Conservation (phyloP, 1,140 invertebrate genomes). For the Drosophila aff. region DNA sequence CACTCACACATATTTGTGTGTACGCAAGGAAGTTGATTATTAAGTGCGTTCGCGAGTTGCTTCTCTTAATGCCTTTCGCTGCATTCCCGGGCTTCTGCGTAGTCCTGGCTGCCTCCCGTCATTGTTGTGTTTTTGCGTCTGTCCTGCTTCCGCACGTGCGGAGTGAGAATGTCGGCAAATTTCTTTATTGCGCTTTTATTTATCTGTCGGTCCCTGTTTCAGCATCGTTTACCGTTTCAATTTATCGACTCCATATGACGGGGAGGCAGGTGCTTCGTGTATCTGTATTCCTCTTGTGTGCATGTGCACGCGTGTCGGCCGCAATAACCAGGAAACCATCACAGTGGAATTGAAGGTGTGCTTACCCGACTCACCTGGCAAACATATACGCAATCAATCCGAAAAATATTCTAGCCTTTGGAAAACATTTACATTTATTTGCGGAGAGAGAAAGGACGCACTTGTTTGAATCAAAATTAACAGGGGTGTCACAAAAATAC, state of each 20-base stretch:
- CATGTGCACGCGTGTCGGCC: neutral
- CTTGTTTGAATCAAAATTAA: neutral
- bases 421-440: neutral
- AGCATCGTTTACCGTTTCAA: slow-evolving; percentile 65
- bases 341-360: neutral
- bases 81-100: slow-evolving; percentile 40
- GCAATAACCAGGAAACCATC: slow-evolving; percentile 6
- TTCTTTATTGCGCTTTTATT: slow-evolving; percentile 78
- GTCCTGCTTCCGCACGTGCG: slow-evolving; percentile 32
- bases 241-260: slow-evolving; percentile 55
- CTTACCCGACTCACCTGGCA: neutral
- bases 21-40: slow-evolving; percentile 69
- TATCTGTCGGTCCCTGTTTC: slow-evolving; percentile 60
- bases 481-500: neutral
- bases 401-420: neutral
- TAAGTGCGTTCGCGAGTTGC: slow-evolving; percentile 51
- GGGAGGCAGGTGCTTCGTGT: slow-evolving; percentile 1
- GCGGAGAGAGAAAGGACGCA: neutral
- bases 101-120: slow-evolving; percentile 20
- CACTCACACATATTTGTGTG: slow-evolving; percentile 35
- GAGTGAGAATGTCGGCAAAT: slow-evolving; percentile 52
- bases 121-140: slow-evolving; percentile 34
- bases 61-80: slow-evolving; percentile 58
- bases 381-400: neutral
- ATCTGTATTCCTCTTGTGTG: neutral